Base-by-base conservation (phyloP, 2,888 invertebrate genomes). In the Pterobdella sp. region DNA sequence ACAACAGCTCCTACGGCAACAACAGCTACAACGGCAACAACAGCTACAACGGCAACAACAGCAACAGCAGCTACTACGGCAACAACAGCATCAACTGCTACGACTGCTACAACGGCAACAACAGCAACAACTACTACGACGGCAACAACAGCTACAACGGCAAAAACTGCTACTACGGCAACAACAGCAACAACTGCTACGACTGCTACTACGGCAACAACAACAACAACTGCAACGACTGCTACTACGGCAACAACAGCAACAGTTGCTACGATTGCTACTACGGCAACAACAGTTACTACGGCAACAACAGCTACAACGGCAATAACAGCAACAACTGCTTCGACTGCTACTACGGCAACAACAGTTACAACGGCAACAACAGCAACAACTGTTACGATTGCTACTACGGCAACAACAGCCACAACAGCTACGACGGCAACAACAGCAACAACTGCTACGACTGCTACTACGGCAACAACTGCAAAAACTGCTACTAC, bases 1-100 rank as follows among this genome's bases (percentile, higher is more conserved):
- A 31, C 31, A 26, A 2, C 69, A 69, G 2, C 14, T 22, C 26
- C 52, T 14, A 49, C 69, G 26, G 32, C 49, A 7, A 49, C 71
- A 3, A 56, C 63, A 60, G 35, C 32, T 60, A 26, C 71, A 63
- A 56, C 63, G 31, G 31, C 63, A 26, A 63, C 71, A 10, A 42
- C 14, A 14, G 26, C 71, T 10, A 66, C 67, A 66, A 29, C 69
- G 7, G 42, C 32, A 3, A 29, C 56, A n/a, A 14, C 49, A 72
- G 29, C 34, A 10, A 72, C 72, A 31, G 65, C 22, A 18, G 1
- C 4, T 31, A 18, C 52, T 56, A 70, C 72, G 60, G 26, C 72
- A 26, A 10, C 65, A n/a, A 3, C 72, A 18, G n/a, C 63, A 18
- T 14, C 63, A 18, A 63, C 63, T 63, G n/a, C 63, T 63, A 63